A percentile compares a stretch with the other conserved stretches of the same genome.
These are phyloP conservation scores for Apodemia duryi DNA, from an alignment of 2,888 invertebrate genomes.

Conservation along the genomic window DNA sequence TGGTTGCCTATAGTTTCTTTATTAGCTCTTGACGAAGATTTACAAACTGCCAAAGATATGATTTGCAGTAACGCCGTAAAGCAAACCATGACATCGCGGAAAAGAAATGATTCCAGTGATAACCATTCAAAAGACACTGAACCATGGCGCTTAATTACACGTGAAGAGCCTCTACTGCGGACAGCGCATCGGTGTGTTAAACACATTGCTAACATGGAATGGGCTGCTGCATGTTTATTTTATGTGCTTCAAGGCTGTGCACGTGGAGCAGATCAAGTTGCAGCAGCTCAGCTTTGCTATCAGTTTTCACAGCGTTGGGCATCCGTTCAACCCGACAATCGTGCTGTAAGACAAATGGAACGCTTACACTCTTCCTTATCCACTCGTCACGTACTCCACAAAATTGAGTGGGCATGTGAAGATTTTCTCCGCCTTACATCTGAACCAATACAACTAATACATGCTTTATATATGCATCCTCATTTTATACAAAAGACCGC, in stretches of 20 bases:
- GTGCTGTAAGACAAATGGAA: conserved; percentile 73
- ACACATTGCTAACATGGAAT: conserved; percentile 74
- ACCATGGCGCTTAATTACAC: conserved; percentile 61
- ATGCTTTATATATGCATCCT: conserved; percentile 65
- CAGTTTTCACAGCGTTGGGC: conserved; percentile 75
- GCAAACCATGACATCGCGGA: conserved; percentile 73
- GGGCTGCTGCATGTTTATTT: conserved; percentile 75
- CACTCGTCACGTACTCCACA: conserved; percentile 67
- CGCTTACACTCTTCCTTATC: conserved; percentile 65
- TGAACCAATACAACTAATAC: conserved; percentile 69
- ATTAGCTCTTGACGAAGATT: conserved; percentile 59
- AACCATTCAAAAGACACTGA: conserved; percentile 51
- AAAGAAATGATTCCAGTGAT: conserved; percentile 46
- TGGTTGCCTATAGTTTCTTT: conserved; percentile 67
- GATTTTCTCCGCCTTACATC: conserved; percentile 63
- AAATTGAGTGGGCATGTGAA: conserved; percentile 70
- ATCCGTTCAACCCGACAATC: conserved; percentile 65
- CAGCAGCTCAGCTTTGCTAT: conserved; percentile 71
- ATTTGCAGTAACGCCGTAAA: conserved; percentile 75
- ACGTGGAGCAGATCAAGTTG: conserved; percentile 75
- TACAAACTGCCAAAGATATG: conserved; percentile 72
- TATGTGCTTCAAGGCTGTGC: conserved; percentile 72
- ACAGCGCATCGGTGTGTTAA: conserved; percentile 70
- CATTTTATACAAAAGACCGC: conserved; percentile 62
- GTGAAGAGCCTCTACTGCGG: conserved; percentile 65